A percentile compares a stretch with the other conserved stretches of the same genome.
phyloP scores from a whole-genome alignment of 92 coral and sea anemone genomes.

The Desmophyllum pertusum region DNA sequence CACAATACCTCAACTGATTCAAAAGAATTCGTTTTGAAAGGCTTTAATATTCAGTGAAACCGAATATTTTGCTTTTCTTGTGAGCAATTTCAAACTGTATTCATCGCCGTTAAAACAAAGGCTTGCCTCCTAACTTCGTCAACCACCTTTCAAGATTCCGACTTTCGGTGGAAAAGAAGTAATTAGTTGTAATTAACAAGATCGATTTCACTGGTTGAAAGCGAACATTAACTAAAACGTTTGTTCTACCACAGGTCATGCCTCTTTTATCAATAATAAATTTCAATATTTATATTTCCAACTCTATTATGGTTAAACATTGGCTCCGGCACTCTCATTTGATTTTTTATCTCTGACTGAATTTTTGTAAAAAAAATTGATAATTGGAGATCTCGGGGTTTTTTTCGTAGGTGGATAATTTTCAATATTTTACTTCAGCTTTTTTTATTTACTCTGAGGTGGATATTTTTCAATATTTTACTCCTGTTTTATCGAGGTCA shows the following conservation, averaged over 20 bases:
- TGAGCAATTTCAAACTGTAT: constrained; percentile 4
- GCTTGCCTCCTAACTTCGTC: constrained; percentile 26
- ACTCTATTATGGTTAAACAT: constrained; percentile 27
- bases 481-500: neutral
- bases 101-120: constrained; percentile 38
- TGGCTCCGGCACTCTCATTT: constrained; percentile 3
- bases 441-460: neutral
- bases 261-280: constrained; percentile 37
- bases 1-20: constrained; percentile 10
- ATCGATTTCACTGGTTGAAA: constrained; percentile 63
- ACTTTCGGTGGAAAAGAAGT: constrained; percentile 63
- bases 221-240: constrained; percentile 46
- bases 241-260: constrained; percentile 44
- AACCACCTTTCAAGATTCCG: constrained; percentile 74
- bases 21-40: constrained; percentile 11
- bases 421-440: neutral
- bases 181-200: constrained; percentile 76
- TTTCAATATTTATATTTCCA: constrained; percentile 51
- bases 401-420: neutral
- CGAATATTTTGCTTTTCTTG: constrained; percentile 15
- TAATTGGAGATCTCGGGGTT: neutral
- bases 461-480: neutral
- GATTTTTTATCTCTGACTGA: neutral
- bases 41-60: neutral
- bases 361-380: neutral